Conservation (phyloP, 2,888 invertebrate genomes). For the Mamestra brassicae region DNA sequence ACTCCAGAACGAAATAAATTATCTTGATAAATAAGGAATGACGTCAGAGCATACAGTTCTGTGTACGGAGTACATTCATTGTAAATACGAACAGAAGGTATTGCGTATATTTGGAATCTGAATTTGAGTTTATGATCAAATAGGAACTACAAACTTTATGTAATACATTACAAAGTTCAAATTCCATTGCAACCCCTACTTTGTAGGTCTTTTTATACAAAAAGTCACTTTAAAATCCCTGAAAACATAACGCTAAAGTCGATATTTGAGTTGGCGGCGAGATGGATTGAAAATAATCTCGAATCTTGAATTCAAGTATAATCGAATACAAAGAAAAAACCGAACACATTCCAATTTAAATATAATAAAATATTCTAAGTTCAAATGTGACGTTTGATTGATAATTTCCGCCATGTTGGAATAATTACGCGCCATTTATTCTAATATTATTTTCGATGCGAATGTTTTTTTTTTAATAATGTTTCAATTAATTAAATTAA, state of each 20-base stretch:
- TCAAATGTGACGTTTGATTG: conserved; percentile 60
- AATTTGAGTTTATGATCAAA: too few species aligned
- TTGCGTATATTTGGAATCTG: background rate
- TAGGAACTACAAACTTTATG: too few species aligned
- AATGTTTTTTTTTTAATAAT: conserved; percentile 39
- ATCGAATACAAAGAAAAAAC: too few species aligned
- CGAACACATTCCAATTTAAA: too few species aligned
- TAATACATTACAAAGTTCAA: too few species aligned
- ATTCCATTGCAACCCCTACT: too few species aligned
- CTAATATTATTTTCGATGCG: conserved; percentile 14
- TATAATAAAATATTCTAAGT: conserved; percentile 41
- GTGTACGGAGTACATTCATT: conserved; percentile 8
- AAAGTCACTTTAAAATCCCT: too few species aligned
- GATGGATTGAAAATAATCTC: too few species aligned
- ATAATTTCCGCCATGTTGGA: conserved; percentile 54
- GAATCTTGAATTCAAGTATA: too few species aligned
- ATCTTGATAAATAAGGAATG: conserved; percentile 45
- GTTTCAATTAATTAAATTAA: conserved; percentile 49
- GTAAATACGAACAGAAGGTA: background rate
- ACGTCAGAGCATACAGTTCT: conserved; percentile 28
- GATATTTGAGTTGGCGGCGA: too few species aligned
- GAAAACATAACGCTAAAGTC: too few species aligned
- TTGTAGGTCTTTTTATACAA: too few species aligned
- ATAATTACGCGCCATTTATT: conserved; percentile 50
- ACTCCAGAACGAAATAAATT: conserved; percentile 44